Percentiles rank a stretch among this genome's conserved stretches.
These are phyloP conservation scores for Paratrypauchen microcephalus DNA, from an alignment of 2,797 vertebrate genomes.

Conservation along the genomic window DNA sequence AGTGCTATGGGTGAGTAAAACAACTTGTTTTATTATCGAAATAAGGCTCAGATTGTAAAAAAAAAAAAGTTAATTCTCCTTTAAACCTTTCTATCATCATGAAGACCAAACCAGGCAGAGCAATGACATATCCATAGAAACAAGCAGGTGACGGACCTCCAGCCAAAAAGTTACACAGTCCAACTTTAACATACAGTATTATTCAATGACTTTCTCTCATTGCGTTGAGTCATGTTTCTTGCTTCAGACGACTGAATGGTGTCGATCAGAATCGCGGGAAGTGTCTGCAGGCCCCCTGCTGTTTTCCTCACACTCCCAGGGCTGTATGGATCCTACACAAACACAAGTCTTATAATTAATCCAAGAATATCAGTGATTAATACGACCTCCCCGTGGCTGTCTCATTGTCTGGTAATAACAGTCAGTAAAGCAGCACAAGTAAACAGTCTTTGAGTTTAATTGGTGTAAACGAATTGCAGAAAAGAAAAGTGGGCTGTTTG, in stretches of 20 bases:
- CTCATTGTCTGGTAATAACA: neutral
- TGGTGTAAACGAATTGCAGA: neutral
- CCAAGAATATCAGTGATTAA: neutral
- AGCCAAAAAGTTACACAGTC: too few relatives aligned
- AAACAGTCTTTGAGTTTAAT: neutral
- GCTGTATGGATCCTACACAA: conserved; percentile 1
- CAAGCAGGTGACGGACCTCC: too few relatives aligned
- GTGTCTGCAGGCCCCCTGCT: neutral
- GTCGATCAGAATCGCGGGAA: neutral
- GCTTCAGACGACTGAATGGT: neutral
- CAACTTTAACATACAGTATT: too few relatives aligned
- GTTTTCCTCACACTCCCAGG: neutral
- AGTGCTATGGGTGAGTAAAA: too few relatives aligned
- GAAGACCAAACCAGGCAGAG: too few relatives aligned
- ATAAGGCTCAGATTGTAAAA: too few relatives aligned
- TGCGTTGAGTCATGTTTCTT: neutral
- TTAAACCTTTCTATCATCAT: too few relatives aligned
- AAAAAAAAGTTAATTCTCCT: too few relatives aligned
- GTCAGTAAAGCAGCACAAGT: neutral
- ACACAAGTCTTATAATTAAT: neutral
- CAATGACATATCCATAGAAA: too few relatives aligned
- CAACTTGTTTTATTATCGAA: too few relatives aligned
- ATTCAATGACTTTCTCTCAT: neutral
- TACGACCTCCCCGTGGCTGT: neutral
- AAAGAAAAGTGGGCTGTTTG: neutral